phyloP scores from a whole-genome alignment of 2,113 vertebrate genomes.

The Empidonax traillii region DNA sequence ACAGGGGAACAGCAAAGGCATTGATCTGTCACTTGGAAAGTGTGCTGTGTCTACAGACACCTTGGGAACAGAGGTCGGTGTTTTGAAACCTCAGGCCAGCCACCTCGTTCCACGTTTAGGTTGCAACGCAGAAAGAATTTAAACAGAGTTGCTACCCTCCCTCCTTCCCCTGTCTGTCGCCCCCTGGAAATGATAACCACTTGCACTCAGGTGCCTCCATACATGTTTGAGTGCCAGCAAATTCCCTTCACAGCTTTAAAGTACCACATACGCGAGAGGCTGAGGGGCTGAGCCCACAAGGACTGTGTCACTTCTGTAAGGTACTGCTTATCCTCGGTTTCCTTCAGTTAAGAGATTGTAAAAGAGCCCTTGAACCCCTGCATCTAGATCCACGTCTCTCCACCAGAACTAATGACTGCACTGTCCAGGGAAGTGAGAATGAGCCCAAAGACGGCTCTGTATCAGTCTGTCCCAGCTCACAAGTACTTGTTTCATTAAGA shows the following conservation, averaged over 20 bases:
- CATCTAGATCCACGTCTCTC: neutral
- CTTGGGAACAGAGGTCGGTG: neutral
- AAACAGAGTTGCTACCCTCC: neutral
- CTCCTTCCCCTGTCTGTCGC: neutral
- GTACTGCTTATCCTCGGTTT: neutral
- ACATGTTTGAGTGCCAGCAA: neutral
- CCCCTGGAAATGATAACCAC: rapidly evolving
- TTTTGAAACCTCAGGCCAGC: neutral
- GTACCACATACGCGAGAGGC: neutral
- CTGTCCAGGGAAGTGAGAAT: neutral
- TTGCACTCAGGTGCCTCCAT: neutral
- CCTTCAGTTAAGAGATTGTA: neutral
- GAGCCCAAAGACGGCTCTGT: neutral
- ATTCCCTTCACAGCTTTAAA: neutral
- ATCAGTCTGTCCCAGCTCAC: no score
- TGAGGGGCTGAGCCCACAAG: neutral
- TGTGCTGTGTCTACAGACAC: neutral
- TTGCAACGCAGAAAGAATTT: neutral
- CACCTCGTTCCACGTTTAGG: neutral
- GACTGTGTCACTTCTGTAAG: neutral
- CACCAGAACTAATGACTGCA: neutral
- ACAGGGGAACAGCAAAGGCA: neutral
- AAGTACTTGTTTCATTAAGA: neutral
- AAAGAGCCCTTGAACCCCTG: neutral
- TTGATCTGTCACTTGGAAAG: neutral